phyloP scores from a whole-genome alignment of 2,888 invertebrate genomes.

The Hedychridium roseum region DNA sequence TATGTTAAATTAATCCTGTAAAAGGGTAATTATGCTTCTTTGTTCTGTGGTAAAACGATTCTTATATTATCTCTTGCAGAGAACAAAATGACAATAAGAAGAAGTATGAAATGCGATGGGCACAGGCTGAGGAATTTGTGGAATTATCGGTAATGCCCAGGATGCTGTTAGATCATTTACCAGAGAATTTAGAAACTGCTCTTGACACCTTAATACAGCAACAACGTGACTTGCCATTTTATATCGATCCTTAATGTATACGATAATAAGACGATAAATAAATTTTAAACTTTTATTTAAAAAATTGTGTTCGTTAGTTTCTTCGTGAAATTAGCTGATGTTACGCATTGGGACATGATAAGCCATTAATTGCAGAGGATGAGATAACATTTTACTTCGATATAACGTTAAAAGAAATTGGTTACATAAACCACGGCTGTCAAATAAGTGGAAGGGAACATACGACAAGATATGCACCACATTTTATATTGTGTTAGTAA shows the following conservation, averaged over 20 bases:
- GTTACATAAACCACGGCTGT: too few relatives aligned
- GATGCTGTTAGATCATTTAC: slow-evolving; percentile 87
- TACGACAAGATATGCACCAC: too few relatives aligned
- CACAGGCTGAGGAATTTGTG: slow-evolving; percentile 80
- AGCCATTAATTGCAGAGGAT: too few relatives aligned
- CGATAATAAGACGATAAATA: too few relatives aligned
- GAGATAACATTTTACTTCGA: too few relatives aligned
- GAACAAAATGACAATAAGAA: slow-evolving; percentile 67
- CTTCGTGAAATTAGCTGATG: background rate
- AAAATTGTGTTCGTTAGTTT: background rate
- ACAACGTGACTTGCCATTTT: slow-evolving; percentile 53
- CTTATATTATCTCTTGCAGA: slow-evolving; percentile 35
- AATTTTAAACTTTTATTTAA: slow-evolving; percentile 11
- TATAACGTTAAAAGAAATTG: too few relatives aligned
- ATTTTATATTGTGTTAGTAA: too few relatives aligned
- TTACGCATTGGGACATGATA: too few relatives aligned
- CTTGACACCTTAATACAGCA: slow-evolving; percentile 70
- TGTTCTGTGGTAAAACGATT: too few relatives aligned
- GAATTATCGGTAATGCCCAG: slow-evolving; percentile 85
- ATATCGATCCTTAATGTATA: slow-evolving; percentile 24
- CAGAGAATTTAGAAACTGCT: slow-evolving; percentile 79
- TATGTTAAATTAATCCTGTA: background rate
- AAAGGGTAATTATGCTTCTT: background rate
- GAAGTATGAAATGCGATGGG: slow-evolving; percentile 82
- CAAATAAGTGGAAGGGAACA: too few relatives aligned